phyloP scores from a whole-genome alignment of 2,888 invertebrate species.

The Athalia rosae region DNA sequence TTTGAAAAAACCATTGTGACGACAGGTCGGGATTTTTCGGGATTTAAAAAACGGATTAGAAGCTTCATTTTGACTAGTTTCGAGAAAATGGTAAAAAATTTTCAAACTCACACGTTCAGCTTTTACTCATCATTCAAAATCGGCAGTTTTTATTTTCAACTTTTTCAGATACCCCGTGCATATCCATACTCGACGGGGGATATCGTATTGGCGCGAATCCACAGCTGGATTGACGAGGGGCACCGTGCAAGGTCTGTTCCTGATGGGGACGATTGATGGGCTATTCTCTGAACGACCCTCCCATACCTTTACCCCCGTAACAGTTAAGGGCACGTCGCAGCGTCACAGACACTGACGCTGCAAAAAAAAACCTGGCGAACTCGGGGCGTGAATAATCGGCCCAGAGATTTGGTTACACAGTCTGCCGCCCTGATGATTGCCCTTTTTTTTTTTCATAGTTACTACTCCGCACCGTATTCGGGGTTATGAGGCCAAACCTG shows the following conservation, averaged over 20 bases:
- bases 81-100: too few relatives aligned
- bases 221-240: constrained; percentile 37
- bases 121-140: too few relatives aligned
- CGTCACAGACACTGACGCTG: constrained; percentile 44
- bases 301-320: constrained; percentile 21
- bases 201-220: constrained; percentile 10
- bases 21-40: too few relatives aligned
- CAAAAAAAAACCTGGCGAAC: constrained; percentile 33
- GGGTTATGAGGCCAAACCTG: background rate
- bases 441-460: constrained; percentile 24
- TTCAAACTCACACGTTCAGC: too few relatives aligned
- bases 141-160: too few relatives aligned
- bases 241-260: constrained; percentile 34
- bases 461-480: background rate
- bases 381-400: constrained; percentile 42
- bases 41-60: too few relatives aligned
- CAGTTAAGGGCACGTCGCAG: background rate
- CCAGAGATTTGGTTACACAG: constrained; percentile 37
- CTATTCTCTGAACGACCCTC: constrained; percentile 28
- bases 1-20: too few relatives aligned
- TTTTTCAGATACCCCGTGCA: too few relatives aligned
- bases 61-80: too few relatives aligned
- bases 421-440: constrained; percentile 30
- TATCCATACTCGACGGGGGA: background rate
- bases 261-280: constrained; percentile 45